Base-by-base conservation (phyloP, 2,888 invertebrate species). In the Pemphredon lugubris region DNA sequence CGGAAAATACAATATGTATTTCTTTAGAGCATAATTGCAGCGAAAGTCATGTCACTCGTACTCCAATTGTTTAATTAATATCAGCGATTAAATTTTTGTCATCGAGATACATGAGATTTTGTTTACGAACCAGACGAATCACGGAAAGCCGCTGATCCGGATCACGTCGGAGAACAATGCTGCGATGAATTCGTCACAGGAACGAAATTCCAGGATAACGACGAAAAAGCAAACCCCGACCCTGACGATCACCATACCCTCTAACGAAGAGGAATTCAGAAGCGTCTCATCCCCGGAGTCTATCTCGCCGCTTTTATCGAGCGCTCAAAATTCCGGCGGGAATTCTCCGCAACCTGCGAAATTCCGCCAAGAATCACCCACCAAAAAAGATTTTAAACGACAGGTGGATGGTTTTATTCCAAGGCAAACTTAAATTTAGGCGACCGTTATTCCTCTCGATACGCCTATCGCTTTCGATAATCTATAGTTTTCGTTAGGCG, bases 221-320 rank as follows among this genome's bases (percentile, higher is more conserved):
- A 39, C 83, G 21, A 85, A 84, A 39, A 86, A 87, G 30, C 82
- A 86, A n/a, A 87, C 88, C 0, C 90, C 90, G 2, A 92, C 90
- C 0, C 82, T 93, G 65, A 93, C 93, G 0, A 88, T 93, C 16
- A 93, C 93, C 0, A 91, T 93, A 85, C 93, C 93, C 0, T 92
- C 93, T 0, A 92, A 92, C 54, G 93, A 93, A 67, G 93, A 93
- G 67, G 93, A 93, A 80, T 85, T 92, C 50, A 91, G 84, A 23
- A 75, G 73, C 14, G 60, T 83, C 13, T 84, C 86, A 1, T 84
- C 88, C 0, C 48, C 92, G 88, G 79, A 86, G 68, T 83, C 85
- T 6, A 80, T 90, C 88, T 74, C 90, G 83, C 64, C 85, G 2
- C 73, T 79, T 11, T 75, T 74, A 2, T 75, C 81, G 63, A 79